phyloP scores from a whole-genome alignment of 2,888 invertebrate species.

The Aethes cnicana region DNA sequence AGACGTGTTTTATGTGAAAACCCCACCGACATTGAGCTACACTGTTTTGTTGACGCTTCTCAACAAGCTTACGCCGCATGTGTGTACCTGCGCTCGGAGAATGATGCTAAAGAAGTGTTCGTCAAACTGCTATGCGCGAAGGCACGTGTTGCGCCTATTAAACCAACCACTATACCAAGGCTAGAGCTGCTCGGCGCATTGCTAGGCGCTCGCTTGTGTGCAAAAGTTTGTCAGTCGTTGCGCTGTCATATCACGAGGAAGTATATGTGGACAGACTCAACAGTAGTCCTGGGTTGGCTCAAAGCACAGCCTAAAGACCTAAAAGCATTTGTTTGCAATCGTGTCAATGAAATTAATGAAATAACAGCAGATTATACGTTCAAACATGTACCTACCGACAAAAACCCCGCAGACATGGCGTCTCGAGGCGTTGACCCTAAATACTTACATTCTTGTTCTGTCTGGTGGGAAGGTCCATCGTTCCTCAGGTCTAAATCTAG shows the following conservation, averaged over 20 bases:
- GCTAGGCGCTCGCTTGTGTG: conserved; percentile 34
- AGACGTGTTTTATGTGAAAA: not conserved
- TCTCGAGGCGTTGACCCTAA: not conserved
- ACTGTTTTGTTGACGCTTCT: no score
- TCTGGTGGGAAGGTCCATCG: not conserved
- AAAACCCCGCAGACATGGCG: no score
- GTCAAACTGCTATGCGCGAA: not conserved
- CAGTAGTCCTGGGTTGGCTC: no score
- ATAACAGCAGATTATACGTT: no score
- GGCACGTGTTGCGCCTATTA: not conserved
- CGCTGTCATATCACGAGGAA: not conserved
- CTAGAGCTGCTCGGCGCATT: conserved; percentile 39
- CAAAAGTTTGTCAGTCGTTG: no score
- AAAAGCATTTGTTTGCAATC: not conserved
- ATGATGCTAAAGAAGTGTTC: not conserved
- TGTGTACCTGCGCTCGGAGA: not conserved
- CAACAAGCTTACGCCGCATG: not conserved
- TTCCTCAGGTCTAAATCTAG: not conserved
- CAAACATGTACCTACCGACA: no score
- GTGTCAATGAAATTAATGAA: not conserved
- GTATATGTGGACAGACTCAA: not conserved
- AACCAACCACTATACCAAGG: conserved; percentile 34
- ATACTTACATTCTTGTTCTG: not conserved
- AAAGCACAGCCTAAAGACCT: not conserved
- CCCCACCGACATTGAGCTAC: not conserved